phyloP scores from a whole-genome alignment of 2,888 invertebrate species.

The Carabus problematicus region DNA sequence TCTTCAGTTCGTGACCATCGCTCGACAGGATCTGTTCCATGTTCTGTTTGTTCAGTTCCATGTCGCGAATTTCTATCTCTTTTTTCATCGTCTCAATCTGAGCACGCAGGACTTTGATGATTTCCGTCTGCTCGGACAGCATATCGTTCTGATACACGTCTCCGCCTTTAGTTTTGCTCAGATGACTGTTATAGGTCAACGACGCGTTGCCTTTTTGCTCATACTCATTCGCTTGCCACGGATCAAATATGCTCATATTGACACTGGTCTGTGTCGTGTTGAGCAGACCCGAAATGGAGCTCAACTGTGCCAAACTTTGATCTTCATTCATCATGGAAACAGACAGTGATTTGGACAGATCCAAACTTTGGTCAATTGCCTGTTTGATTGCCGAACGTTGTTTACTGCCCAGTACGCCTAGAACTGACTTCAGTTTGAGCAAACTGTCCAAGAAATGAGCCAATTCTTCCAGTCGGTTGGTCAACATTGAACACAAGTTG shows the following conservation, averaged over 20 bases:
- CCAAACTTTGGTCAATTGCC: conserved; percentile 64
- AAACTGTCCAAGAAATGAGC: conserved; percentile 71
- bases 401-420: conserved; percentile 62
- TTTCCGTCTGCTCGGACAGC: conserved; percentile 46
- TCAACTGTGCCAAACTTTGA: conserved; percentile 61
- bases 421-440: conserved; percentile 67
- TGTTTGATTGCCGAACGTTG: conserved; percentile 63
- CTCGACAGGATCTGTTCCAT: conserved; percentile 17
- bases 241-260: conserved; percentile 47
- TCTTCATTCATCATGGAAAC: conserved; percentile 58
- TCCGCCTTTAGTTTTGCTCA: conserved; percentile 48
- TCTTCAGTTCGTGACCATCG: conserved; percentile 45
- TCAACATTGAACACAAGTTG: conserved; percentile 62
- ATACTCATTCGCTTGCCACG: conserved; percentile 45
- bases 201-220: conserved; percentile 51
- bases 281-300: conserved; percentile 60
- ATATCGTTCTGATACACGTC: conserved; percentile 46
- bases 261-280: conserved; percentile 51
- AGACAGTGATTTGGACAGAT: conserved; percentile 63
- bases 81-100: conserved; percentile 57
- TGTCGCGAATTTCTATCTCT: conserved; percentile 55
- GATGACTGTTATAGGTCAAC: conserved; percentile 54
- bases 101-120: conserved; percentile 53
- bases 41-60: conserved; percentile 52
- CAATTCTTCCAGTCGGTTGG: conserved; percentile 69